Percentiles rank a stretch among this genome's conserved stretches.
phyloP scores from a whole-genome alignment of 2,888 invertebrate species.

The Drosophila tripunctata region DNA sequence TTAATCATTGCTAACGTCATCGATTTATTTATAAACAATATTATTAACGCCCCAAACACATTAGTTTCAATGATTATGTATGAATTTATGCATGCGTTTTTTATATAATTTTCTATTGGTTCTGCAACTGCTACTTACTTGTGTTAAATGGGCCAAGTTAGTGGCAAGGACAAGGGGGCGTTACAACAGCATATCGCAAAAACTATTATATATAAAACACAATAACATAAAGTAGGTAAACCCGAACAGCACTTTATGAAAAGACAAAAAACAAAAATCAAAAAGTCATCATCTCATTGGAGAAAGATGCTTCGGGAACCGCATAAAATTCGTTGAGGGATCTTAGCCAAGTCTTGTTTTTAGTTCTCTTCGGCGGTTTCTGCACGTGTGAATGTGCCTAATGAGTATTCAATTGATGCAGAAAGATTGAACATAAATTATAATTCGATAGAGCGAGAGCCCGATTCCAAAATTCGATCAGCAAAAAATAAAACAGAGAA shows the following conservation, averaged over 20 bases:
- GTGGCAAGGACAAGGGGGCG: constrained; percentile 22
- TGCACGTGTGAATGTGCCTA: constrained; percentile 72
- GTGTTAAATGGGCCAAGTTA: constrained; percentile 46
- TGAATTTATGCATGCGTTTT: constrained; percentile 42
- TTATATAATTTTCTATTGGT: no score
- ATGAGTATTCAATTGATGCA: constrained; percentile 77
- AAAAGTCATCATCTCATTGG: constrained; percentile 72
- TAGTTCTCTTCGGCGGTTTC: constrained; percentile 7
- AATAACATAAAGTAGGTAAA: constrained; percentile 18
- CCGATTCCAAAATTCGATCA: constrained; percentile 67
- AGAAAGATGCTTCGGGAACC: constrained; percentile 6
- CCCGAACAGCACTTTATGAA: constrained; percentile 50
- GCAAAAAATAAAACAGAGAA: constrained; percentile 22
- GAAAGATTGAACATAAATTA: constrained; percentile 62
- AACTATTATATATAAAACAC: neutral
- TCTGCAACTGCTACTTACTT: constrained; percentile 18
- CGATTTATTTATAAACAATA: constrained; percentile 73
- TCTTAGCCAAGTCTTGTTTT: constrained; percentile 9
- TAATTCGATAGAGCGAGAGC: constrained; percentile 42
- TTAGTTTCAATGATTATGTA: constrained; percentile 64
- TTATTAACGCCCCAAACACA: constrained; percentile 66
- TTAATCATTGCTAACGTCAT: constrained; percentile 75
- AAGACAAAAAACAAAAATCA: constrained; percentile 53
- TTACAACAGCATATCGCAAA: no score
- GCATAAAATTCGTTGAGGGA: constrained; percentile 28